Base-by-base conservation (phyloP, 2,797 vertebrate species). In the Euthynnus affinis region DNA sequence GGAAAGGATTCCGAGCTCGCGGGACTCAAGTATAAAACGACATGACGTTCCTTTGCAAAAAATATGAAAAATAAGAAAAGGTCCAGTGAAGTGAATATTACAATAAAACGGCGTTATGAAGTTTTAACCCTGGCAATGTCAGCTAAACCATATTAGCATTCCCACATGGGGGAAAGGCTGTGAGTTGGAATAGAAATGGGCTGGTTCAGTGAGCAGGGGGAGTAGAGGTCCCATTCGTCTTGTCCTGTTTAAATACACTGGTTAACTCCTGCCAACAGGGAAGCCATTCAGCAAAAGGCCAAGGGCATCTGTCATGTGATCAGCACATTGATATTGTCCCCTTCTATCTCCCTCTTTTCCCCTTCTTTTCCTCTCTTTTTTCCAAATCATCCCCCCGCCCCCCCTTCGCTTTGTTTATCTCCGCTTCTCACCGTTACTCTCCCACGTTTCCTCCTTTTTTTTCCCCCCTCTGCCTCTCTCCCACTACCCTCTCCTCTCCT, bases 211-310 rank as follows among this genome's bases (percentile, higher is more conserved):
- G 92, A 93, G 89, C 91, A 89, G 70, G 18, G 83, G 89, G 89
- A 86, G 86, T 81, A 7, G 69, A 85, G 86, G 85, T 93, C 91
- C 91, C 92, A 94, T 94, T 92, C 83, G 89, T 94, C 93, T 93
- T 92, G 90, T 94, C 90, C 92, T 89, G 92, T 93, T 94, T 92
- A 93, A 94, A 93, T 92, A 94, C 92, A 91, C 89, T 90, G 88
- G 91, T 93, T 93, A 94, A 92, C 91, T 92, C 87, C 90, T 93
- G 93, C 92, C 92, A 93, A 91, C 91, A 90, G 91, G 87, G 88
- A 91, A 83, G 87, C 88, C 90, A 90, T 92, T 91, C 89, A 91
- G 92, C 86, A 90, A 92, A 93, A 94, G 92, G 89, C 92, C 93
- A 93, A 94, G 92, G 93, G 89, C 90, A 92, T 93, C 93, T 90